Conservation (phyloP, 2,797 vertebrate species). For the Emydoidea blandingii region DNA sequence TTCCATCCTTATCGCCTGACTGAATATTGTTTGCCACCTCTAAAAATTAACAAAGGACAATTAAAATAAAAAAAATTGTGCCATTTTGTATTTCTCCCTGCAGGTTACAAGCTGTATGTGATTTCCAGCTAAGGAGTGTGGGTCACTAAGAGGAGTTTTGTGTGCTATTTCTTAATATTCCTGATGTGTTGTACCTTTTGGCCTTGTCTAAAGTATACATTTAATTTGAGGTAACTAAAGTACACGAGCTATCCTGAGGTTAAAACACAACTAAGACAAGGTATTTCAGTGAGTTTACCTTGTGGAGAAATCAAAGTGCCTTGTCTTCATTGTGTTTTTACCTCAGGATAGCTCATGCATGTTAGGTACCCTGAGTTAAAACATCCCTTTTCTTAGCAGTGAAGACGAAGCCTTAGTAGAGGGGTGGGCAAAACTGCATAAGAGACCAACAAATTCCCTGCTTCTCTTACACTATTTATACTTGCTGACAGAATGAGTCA, state of each 20-base stretch:
- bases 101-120: neutral
- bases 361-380: neutral
- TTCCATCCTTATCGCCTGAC: constrained; percentile 17
- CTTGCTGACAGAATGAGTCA: constrained; percentile 47
- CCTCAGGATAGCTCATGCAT: neutral
- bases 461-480: constrained; percentile 5
- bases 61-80: neutral
- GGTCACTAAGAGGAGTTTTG: neutral
- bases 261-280: neutral
- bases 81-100: neutral
- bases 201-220: neutral
- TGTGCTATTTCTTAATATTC: neutral
- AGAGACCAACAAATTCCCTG: constrained; percentile 6
- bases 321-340: neutral
- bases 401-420: neutral
- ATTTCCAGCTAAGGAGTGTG: neutral
- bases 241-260: neutral
- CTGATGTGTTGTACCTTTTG: neutral
- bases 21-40: constrained; percentile 34
- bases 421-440: neutral
- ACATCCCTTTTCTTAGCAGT: neutral
- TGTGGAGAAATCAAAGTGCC: neutral
- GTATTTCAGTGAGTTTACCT: neutral
- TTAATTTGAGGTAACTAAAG: neutral
- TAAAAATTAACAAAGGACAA: constrained; percentile 1